These are phyloP conservation scores for Pseudachorutes palmiensis DNA, from an alignment of 1,140 invertebrate species.

Conservation along the genomic window DNA sequence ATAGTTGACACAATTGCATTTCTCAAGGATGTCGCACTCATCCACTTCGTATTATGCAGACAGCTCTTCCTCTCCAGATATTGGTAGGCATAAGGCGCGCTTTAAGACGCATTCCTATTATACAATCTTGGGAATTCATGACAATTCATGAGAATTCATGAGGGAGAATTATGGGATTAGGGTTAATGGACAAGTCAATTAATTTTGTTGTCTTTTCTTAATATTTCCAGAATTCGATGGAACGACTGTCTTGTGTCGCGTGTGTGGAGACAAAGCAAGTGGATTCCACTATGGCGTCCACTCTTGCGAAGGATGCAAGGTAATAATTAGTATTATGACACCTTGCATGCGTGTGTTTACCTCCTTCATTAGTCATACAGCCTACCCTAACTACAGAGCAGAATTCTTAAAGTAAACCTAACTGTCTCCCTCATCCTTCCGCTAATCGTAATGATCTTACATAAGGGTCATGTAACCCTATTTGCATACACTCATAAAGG, in stretches of 20 bases:
- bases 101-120: too few relatives aligned
- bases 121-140: too few relatives aligned
- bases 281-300: conserved; percentile 99
- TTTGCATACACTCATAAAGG: too few relatives aligned
- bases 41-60: not conserved
- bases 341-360: not conserved
- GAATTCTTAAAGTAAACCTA: not conserved
- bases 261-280: conserved; percentile 98
- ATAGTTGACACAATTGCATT: not conserved
- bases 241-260: conserved; percentile 91
- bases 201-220: conserved; percentile 41
- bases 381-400: too few relatives aligned
- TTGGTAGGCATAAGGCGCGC: not conserved
- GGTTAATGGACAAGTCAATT: too few relatives aligned
- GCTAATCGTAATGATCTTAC: not conserved
- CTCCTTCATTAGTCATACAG: conserved; percentile 4
- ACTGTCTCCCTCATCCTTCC: not conserved
- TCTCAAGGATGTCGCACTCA: not conserved
- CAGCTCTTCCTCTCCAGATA: not conserved
- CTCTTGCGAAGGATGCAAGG: conserved; percentile 99
- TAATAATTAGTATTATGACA: conserved; percentile 46
- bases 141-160: too few relatives aligned
- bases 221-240: conserved; percentile 94
- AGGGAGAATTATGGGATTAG: too few relatives aligned
- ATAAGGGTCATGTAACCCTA: not conserved